Evolutionary conservation across 2,888 invertebrate species (phyloP), one percentile per base, ranked within the genome.

Genomic region (Ptilodon capucinus): DNA sequence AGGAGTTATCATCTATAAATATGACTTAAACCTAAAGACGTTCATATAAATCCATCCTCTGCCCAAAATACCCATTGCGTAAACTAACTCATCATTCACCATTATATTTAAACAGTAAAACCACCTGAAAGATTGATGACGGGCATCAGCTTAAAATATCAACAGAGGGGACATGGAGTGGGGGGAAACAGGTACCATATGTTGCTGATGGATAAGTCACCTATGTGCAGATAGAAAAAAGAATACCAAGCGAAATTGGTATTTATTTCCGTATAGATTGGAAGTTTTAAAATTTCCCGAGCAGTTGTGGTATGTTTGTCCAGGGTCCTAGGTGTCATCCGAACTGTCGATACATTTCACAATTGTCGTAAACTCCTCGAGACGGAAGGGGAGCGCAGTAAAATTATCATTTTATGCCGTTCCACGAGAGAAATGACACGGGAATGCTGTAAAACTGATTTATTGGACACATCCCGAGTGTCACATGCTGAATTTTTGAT

Each of bases 391-490:
- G 88, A 86, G 78, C 77, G 85, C 86, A 81, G 83, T 91, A 89
- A 91, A 91, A 91, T 91, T 90, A 91, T 91, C 86, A 90, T 91
- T 91, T 91, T 91, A 91, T 87, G 88, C 83, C 89, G 84, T 89
- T 88, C 89, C 87, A 86, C 87, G 90, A 87, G 87, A 88, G 91
- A 91, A 90, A 91, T 88, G 91, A 90, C 91, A 86, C 85, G 72
- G 84, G 89, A 88, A 89, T 88, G 91, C 81, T 90, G 90, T 91
- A 90, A 90, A 90, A 86, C 89, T 90, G 91, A 91, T 91, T 91
- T 91, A 91, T 91, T 86, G 83, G 80, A 82, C 73, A 86, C 89
- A 90, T 88, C 86, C 83, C 84, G 71, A 72, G 78, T 81, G 86
- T 85, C 89, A 83, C 85, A 85, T 84, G 85, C 79, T 87, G 86